Evolutionary conservation across 2,888 invertebrate genomes (phyloP), one percentile per base, ranked within the genome.

Genomic region (Anoncus sp.): DNA sequence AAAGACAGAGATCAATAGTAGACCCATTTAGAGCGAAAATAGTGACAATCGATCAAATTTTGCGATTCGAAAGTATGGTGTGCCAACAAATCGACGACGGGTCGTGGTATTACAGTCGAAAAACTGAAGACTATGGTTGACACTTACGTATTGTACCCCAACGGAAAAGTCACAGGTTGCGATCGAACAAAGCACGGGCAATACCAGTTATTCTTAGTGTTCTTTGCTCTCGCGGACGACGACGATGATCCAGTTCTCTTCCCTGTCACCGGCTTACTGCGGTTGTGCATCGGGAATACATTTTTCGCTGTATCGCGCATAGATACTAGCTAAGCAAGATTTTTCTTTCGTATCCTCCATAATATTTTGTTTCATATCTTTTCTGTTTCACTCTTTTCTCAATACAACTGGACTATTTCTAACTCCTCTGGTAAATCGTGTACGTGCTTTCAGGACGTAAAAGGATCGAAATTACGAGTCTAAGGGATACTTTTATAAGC

Each of bases 381-480:
- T 20, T 47, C 45, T 38, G 38, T 22, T 38, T 65, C 40, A n/a
- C 49, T 55, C 69, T 62, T 16, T 47, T 55, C 62, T 47, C 47
- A 55, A 18, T 55, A 67, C 49, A 40, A 27, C 51, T 65, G 55
- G 24, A 31, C 43, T 38, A n/a, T 35, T 53, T 60, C 27, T 69
- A 38, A 16, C 62, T 49, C 12, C 49, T 18, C 16, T n/a, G 22
- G 40, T 27, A 55, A 47, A 53, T 53, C 35, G 31, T 40, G 60
- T 43, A 45, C 20, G 65, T 67, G 71, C 66, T 62, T 67, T 76
- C 43, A 53, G 60, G 60, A 45, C 60, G 45, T 62, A 55, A 55
- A 72, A 71, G 76, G 53, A 67, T 76, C 47, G 35, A 47, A 72
- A 66, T 53, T 67, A 60, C 60, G 65, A 65, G 55, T 60, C 55